phyloP scores from a whole-genome alignment of 2,113 vertebrate genomes.

The Anthoscopus minutus region DNA sequence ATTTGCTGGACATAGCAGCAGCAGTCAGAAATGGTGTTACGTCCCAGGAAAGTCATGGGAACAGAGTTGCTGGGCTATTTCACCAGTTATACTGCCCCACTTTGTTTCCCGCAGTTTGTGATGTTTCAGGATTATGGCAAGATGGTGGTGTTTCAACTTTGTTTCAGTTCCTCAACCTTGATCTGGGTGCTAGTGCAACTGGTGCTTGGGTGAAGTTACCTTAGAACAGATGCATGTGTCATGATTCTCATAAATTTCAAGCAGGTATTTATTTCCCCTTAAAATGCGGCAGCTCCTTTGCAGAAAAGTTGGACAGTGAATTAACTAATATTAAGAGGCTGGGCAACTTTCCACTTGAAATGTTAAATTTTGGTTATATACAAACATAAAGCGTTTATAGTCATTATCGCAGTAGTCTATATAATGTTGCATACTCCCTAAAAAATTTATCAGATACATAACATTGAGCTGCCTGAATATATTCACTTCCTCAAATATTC shows the following conservation, averaged over 20 bases:
- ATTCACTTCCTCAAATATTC: slow-evolving; percentile 8
- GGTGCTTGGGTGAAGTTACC: not conserved
- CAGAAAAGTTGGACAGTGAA: slow-evolving; percentile 30
- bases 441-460: not conserved
- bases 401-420: not conserved
- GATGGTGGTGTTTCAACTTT: not conserved
- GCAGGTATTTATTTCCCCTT: slow-evolving; percentile 28
- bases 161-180: not conserved
- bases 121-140: not conserved
- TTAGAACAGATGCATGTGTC: not conserved
- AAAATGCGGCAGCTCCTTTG: slow-evolving; percentile 27
- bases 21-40: not conserved
- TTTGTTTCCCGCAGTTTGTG: not conserved
- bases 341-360: slow-evolving; percentile 40
- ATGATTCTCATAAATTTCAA: slow-evolving; percentile 10
- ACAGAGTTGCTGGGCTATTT: not conserved
- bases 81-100: not conserved
- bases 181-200: not conserved
- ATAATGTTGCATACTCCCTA: not conserved
- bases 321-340: slow-evolving; percentile 49
- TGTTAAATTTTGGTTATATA: slow-evolving; percentile 40
- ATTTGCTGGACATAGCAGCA: not conserved
- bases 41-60: not conserved
- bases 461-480: not conserved
- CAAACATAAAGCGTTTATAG: slow-evolving; percentile 44